Base-by-base conservation (phyloP, 2,113 vertebrate genomes). In the Eudyptes chrysolophus region DNA sequence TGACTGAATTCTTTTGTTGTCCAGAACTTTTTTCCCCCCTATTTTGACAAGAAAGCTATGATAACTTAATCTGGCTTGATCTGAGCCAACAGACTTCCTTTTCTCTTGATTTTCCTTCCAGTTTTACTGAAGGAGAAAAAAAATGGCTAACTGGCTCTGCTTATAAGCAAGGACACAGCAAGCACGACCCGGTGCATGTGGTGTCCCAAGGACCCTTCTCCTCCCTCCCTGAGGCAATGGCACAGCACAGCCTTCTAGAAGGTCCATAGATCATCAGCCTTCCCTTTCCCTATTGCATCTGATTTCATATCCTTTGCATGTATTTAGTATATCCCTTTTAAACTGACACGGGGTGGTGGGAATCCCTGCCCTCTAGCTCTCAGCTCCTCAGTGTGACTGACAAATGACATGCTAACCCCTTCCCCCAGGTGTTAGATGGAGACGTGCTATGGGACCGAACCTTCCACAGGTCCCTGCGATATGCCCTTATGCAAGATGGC, bases 401-500 rank as follows among this genome's bases (percentile, higher is more conserved):
- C 24, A 65, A 44, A 21, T 0, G 22, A 38, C 22, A 21, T 1
- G 2, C n/a, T 44, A 10, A 34, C n/a, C 48, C 46, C 69, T 57
- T 68, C 38, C 36, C 9, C 9, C 7, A 0, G 1, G 7, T 6
- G 42, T 22, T 22, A 46, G 46, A 6, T 10, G 8, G 22, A 76
- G 49, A 26, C 1, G 1, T 6, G 13, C 60, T 32, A 9, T 9
- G 34, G 75, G 15, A 60, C 18, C 0, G 0, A 38, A 27, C 6
- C 38, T 76, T 74, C 51, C 22, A 3, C 46, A 16, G 25, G 11
- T 60, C 26, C 32, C 65, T 71, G 26, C 3, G 0, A 9, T 4
- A 22, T 0, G 2, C 17, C 19, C n/a, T 70, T 64, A 34, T 0
- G 1, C 52, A 57, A 64, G 34, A 4, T 2, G 30, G 7, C 75